Evolutionary conservation across 1,140 invertebrate species (phyloP), one percentile per base, ranked within the genome.

Genomic region (Pogonomyrmex barbatus): DNA sequence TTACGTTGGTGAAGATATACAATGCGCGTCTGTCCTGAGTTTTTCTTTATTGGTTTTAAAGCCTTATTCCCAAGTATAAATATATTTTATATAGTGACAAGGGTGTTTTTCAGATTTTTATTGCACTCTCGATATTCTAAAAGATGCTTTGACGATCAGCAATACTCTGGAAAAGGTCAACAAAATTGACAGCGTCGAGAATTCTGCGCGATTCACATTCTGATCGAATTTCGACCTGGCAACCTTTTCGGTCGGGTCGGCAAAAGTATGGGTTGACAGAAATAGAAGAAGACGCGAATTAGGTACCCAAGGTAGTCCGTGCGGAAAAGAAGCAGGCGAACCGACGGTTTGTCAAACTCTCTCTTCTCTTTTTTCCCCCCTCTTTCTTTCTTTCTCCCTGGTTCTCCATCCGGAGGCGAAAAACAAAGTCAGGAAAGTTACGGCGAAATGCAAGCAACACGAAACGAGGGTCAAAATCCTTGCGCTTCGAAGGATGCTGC

Each of bases 401-500:
- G 56, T 87, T 85, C 88, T 88, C 88, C 56, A 91, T 91, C 91
- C 91, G 90, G 87, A 91, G 93, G 91, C 93, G 92, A 94, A 94
- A 94, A 95, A 94, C 94, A 94, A 94, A 94, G 93, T 94, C 92
- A 93, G 91, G 92, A 93, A 94, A 94, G 93, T 94, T 94, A 94
- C 91, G 91, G 91, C 89, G 91, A 95, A 94, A 94, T 86, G 92
- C 93, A 94, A 95, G 93, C 94, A 95, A 94, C 92, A 94, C 93
- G 93, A 95, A 95, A 94, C 93, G 92, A 93, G 94, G 94, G 94
- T 95, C 94, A 95, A 95, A 95, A 95, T 94, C 94, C 94, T 95
- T 94, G 92, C 87, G 92, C 94, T 93, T 92, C 92, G 93, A 92
- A 94, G 93, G 93, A 93, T 93, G 90, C 89, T 90, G 88, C 86